Evolutionary conservation across 53 echinoderm and acorn worm species (phyloP), one percentile per base, ranked within the genome.

Genomic region (Temnopleurus reevesii): DNA sequence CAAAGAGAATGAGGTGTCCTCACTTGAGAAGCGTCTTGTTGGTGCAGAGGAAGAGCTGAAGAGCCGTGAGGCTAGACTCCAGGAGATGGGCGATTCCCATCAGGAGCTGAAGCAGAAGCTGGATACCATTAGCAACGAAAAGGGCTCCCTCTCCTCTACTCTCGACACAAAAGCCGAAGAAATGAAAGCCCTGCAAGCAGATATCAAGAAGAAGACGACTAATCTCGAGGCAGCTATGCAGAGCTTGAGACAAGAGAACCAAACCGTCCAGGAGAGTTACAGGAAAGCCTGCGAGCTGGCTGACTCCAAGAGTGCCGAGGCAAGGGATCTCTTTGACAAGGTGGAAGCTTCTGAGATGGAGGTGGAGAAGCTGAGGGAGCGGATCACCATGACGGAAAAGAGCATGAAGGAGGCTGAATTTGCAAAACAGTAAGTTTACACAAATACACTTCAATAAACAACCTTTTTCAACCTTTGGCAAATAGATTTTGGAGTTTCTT

Each of bases 251-350:
- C 89, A 92, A 43, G 93, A 96, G 81, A 93, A 91, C 57, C 65
- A 91, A 61, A 84, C 76, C 4, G 76, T 96, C 25, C 92, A 93
- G 66, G 89, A 47, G 43, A 91, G 93, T 89, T 93, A 96, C 93
- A 96, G 92, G 56, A 96, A 92, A 46, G 95, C 93, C 10, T 96
- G 97, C 83, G 90, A 96, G 59, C 91, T 96, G 34, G 93, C 94
- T 0, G 95, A 96, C 76, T 15, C 46, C 10, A 96, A 91, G 65
- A 90, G 53, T 27, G 47, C 81, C 38, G 95, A 96, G 58, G 92
- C 79, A 31, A 93, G 89, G 8, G 95, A 96, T 56, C 81, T 96
- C n/a, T n/a, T 95, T 2, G 86, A 96, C 89, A 92, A 92, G 77
- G 83, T 95, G 81, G 80, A 95, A 79, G 89, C 89, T 27, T 85